Percentiles rank a stretch among this genome's conserved stretches.
Conservation (phyloP, 2,113 vertebrate species). For the Cromileptes altivelis region DNA sequence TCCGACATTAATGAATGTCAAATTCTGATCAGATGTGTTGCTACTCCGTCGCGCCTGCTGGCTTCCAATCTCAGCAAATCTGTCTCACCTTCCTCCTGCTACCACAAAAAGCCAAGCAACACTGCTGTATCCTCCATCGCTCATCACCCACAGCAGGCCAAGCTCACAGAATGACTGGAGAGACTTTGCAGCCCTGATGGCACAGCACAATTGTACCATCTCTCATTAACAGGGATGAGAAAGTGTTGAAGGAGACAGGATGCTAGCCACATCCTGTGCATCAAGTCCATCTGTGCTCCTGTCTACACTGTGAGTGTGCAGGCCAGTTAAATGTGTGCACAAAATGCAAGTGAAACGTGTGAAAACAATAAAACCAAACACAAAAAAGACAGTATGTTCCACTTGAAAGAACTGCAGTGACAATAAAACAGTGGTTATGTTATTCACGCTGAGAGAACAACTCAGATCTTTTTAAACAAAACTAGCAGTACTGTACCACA, state of each 20-base stretch:
- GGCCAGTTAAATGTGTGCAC: constrained; percentile 7
- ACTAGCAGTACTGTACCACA: too few relatives aligned
- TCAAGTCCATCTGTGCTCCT: constrained; percentile 68
- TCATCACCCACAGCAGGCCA: constrained; percentile 22
- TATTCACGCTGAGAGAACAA: not conserved
- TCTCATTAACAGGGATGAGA: constrained; percentile 68
- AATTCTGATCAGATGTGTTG: constrained; percentile 19
- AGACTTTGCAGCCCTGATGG: constrained; percentile 64
- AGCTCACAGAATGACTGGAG: constrained; percentile 52
- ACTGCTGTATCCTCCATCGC: constrained; percentile 34
- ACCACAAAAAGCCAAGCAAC: constrained; percentile 41
- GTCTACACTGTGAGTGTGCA: not conserved
- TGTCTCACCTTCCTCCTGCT: constrained; percentile 42
- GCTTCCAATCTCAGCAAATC: constrained; percentile 35
- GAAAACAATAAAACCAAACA: constrained; percentile 56
- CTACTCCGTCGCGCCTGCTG: constrained; percentile 5
- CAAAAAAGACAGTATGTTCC: constrained; percentile 34
- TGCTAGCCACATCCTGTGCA: constrained; percentile 57
- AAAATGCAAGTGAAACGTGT: constrained; percentile 20
- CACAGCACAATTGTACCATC: constrained; percentile 49
- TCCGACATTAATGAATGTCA: constrained; percentile 22
- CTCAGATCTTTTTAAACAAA: too few relatives aligned
- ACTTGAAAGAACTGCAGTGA: not conserved
- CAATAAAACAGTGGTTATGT: not conserved
- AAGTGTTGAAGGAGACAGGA: constrained; percentile 73